A percentile compares a stretch with the other conserved stretches of the same genome.
phyloP scores from a whole-genome alignment of 2,888 invertebrate species.

The Endomychus coccineus region DNA sequence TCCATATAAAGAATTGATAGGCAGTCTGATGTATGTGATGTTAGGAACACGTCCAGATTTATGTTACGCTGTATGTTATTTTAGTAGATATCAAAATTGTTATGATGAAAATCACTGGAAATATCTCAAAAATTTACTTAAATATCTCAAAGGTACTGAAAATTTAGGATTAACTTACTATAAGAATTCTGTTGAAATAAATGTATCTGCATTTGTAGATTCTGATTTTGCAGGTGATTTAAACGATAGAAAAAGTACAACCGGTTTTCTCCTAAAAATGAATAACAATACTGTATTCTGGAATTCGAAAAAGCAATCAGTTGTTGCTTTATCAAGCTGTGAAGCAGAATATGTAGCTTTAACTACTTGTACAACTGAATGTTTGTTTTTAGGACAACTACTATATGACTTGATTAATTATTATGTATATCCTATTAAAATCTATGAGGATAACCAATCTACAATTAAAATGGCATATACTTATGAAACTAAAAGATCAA shows the following conservation, averaged over 20 bases:
- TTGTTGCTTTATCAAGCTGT: too few relatives aligned
- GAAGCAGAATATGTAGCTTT: too few relatives aligned
- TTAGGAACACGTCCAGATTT: slow-evolving; percentile 23
- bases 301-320: slow-evolving; percentile 17
- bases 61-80: slow-evolving; percentile 20
- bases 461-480: too few relatives aligned
- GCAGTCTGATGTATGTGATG: slow-evolving; percentile 22
- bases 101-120: slow-evolving; percentile 18
- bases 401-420: too few relatives aligned
- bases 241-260: slow-evolving; percentile 19
- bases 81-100: slow-evolving; percentile 24
- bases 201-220: slow-evolving; percentile 15
- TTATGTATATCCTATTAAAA: too few relatives aligned
- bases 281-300: slow-evolving; percentile 15
- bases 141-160: slow-evolving; percentile 19
- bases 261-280: slow-evolving; percentile 17
- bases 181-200: too few relatives aligned
- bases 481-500: too few relatives aligned
- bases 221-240: slow-evolving; percentile 17
- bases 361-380: too few relatives aligned
- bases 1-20: slow-evolving; percentile 19
- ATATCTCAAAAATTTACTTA: slow-evolving; percentile 17
- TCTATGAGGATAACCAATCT: too few relatives aligned
- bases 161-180: slow-evolving; percentile 9
- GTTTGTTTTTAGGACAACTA: too few relatives aligned